Base-by-base conservation (phyloP, 2,888 invertebrate species). In the Apomyelois bistriatella region DNA sequence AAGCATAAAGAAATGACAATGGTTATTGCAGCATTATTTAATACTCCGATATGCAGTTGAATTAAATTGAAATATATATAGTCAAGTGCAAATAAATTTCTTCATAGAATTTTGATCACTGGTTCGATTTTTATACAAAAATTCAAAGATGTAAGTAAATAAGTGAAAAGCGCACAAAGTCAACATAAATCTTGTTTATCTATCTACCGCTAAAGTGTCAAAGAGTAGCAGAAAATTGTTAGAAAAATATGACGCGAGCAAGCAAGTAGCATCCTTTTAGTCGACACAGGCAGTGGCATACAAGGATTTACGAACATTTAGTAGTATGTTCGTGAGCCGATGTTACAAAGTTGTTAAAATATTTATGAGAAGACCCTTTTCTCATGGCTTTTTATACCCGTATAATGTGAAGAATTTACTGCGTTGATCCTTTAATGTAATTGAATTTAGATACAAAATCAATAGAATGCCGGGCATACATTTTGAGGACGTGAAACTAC, bases 361-460 rank as follows among this genome's bases (percentile, higher is more conserved):
- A 82, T 84, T 82, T 84, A 84, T 81, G 73, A 79, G 74, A 53
- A 55, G 72, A 74, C 74, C 82, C 76, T 82, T 77, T 77, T 78
- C 74, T 71, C 72, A 63, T 66, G 70, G 69, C 67, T 75, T 77
- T 80, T 77, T 81, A 76, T 71, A 66, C 66, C 62, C 69, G 77
- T 76, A 76, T 81, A 79, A 82, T 79, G 76, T 73, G 70, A 77
- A 60, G 74, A 81, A 81, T 82, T 79, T 81, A 82, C 74, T 74
- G 71, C 68, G 63, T 59, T 62, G 74, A 71, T 70, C 76, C 72
- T 75, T 65, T 80, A 78, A 80, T 76, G 79, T 81, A 79, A 82
- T 82, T 82, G 79, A 78, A 79, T 74, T 72, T 72, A 56, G 56
- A 60, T 58, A 63, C 59, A 66, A 68, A 72, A 75, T 74, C 70